Base-by-base conservation (phyloP, 2,888 invertebrate genomes). In the Tenthredo notha region DNA sequence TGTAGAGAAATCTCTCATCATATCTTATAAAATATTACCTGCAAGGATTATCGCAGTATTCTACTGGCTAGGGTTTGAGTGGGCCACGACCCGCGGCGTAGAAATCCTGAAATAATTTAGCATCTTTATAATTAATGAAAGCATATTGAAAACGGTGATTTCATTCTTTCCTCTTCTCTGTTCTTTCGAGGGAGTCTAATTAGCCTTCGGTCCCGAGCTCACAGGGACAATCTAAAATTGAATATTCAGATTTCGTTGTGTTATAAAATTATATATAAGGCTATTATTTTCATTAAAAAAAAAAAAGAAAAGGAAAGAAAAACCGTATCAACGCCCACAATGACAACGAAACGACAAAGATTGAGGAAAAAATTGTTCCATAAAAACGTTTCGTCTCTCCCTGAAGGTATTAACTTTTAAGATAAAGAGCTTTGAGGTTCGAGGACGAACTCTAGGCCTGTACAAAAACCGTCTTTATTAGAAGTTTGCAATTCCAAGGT, bases 401-500 rank as follows among this genome's bases (percentile, higher is more conserved):
- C 75, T 9, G 29, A 77, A 15, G 50, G 15, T 50, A 77, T 43
- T 25, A 43, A 74, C 25, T 74, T 21, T 4, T 25, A 10, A 40
- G 43, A 74, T 77, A 54, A 50, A 77, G 33, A 9, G 21, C 10
- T 21, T 43, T 21, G 72, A 43, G 72, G 12, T 6, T 43, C 21
- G 72, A 67, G 21, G 72, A 74, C 21, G 40, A 47, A 54, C 10
- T 74, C 74, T n/a, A 43, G 43, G n/a, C 2, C 54, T 25, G 15
- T 47, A 58, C 9, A 50, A 37, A 61, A 80, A 80, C 7, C 40
- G 10, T 40, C 61, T 61, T 21, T 50, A 40, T 80, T 61, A 80
- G 40, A 80, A 61, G 21, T 61, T 40, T 21, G 40, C 29, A 29
- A 83, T 83, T 65, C 83, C 83, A 83, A 67, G 83, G 67, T 50